Percentiles rank a stretch among this genome's conserved stretches.
Conservation (phyloP, 2,113 vertebrate species). For the Vanacampus margaritifer region DNA sequence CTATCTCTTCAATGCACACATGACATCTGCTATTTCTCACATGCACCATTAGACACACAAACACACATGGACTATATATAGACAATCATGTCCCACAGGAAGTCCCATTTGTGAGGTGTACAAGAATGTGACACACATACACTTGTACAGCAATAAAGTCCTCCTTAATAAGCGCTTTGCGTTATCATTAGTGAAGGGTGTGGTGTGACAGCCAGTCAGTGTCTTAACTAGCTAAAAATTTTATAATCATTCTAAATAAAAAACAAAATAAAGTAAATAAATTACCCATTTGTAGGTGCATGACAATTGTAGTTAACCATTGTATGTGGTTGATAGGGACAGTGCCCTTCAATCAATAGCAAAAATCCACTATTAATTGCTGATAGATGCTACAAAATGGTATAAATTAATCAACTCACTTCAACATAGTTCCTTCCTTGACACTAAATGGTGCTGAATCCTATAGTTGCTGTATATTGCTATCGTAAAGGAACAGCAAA, state of each 20-base stretch:
- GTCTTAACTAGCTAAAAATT: too few species aligned
- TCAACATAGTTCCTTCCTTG: not conserved
- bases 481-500: not conserved
- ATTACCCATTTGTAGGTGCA: not conserved
- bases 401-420: not conserved
- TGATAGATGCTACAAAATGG: not conserved
- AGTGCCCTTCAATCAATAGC: not conserved
- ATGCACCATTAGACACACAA: not conserved
- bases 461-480: not conserved
- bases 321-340: not conserved
- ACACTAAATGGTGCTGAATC: not conserved
- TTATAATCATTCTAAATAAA: not conserved
- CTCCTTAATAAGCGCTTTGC: not conserved
- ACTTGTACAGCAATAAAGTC: not conserved
- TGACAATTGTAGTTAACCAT: not conserved
- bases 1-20: not conserved
- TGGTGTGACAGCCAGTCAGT: too few species aligned
- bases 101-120: not conserved
- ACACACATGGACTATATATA: not conserved
- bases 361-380: not conserved
- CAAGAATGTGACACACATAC: not conserved
- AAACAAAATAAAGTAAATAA: not conserved
- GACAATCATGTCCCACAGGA: not conserved
- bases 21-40: not conserved
- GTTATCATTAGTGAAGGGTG: not conserved